Evolutionary conservation across 2,113 vertebrate species (phyloP).

Genomic region (Arizona elegans): DNA sequence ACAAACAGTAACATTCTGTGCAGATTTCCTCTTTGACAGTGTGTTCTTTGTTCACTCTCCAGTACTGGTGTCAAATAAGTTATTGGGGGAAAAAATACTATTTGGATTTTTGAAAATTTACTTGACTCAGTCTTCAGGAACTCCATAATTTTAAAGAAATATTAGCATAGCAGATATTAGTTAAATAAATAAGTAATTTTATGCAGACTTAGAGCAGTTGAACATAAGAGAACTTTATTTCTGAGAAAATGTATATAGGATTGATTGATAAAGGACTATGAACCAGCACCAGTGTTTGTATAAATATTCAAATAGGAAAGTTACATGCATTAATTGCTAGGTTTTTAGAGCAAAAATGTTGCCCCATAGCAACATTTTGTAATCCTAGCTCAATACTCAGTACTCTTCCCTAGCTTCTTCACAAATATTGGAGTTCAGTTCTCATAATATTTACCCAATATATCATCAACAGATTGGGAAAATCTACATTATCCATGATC

Average conservation of each 20-base stretch:
- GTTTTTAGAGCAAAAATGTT: constrained; percentile 1
- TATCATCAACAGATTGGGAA: background rate
- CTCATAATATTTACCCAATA: background rate
- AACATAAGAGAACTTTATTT: background rate
- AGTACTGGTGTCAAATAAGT: constrained; percentile 67
- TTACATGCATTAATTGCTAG: constrained; percentile 3
- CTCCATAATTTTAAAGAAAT: constrained; percentile 10
- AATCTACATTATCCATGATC: background rate
- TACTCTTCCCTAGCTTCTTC: background rate
- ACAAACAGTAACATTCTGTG: constrained; percentile 72
- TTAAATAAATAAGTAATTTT: background rate
- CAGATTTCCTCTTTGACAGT: constrained; percentile 66
- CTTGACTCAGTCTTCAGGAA: constrained; percentile 41
- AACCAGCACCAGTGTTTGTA: background rate
- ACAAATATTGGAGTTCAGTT: background rate
- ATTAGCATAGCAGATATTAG: background rate
- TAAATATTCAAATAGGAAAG: background rate
- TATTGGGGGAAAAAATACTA: constrained; percentile 18
- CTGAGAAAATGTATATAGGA: background rate
- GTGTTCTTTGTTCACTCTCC: constrained; percentile 67
- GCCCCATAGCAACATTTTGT: background rate
- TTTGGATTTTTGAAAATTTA: constrained; percentile 50
- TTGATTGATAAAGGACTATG: background rate
- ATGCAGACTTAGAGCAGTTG: background rate
- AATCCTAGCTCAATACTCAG: background rate